Percentiles rank a stretch among this genome's conserved stretches.
phyloP scores from a whole-genome alignment of 2,888 invertebrate species.

The Heliconius erato region DNA sequence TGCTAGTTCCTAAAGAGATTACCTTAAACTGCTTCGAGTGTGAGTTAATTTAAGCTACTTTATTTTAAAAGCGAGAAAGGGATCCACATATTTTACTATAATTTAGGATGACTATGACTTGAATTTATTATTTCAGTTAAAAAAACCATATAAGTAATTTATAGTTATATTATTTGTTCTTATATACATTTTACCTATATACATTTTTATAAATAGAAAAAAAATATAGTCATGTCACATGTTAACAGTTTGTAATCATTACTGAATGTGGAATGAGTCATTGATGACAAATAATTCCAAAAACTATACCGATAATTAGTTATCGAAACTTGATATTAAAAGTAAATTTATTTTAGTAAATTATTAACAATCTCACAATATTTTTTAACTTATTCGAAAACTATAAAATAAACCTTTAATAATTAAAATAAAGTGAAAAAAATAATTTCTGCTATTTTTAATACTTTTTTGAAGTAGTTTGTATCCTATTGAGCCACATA shows the following conservation, averaged over 20 bases:
- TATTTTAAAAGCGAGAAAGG: conserved; percentile 79
- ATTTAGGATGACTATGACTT: conserved; percentile 53
- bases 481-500: not conserved
- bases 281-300: not conserved
- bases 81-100: conserved; percentile 73
- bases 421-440: not conserved
- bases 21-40: conserved; percentile 72
- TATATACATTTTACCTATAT: not conserved
- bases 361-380: too few relatives aligned
- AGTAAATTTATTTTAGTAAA: too few relatives aligned
- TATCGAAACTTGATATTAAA: not conserved
- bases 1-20: conserved; percentile 76
- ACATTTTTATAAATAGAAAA: not conserved
- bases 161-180: not conserved
- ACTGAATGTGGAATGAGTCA: not conserved
- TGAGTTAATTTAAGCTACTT: conserved; percentile 74
- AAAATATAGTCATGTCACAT: not conserved
- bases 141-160: not conserved
- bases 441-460: too few relatives aligned
- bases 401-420: not conserved
- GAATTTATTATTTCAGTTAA: not conserved
- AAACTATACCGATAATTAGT: not conserved
- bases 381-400: too few relatives aligned
- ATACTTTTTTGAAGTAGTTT: too few relatives aligned
- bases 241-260: not conserved